These are phyloP conservation scores for Cnemophilus loriae DNA, from an alignment of 2,113 vertebrate species.

Conservation along the genomic window DNA sequence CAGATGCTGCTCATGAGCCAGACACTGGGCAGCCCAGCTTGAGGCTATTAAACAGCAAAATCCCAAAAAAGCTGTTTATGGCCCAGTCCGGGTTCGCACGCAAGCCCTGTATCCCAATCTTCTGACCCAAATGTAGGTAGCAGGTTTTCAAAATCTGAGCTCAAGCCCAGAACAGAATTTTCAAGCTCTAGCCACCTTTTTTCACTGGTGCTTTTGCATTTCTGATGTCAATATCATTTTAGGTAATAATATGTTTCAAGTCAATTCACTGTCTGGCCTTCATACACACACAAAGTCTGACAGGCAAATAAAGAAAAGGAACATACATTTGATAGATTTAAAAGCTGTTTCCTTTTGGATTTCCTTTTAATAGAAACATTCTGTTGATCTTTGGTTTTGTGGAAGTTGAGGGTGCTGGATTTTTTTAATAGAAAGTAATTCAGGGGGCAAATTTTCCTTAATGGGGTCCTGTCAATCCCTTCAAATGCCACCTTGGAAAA, in stretches of 20 bases:
- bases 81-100: background rate
- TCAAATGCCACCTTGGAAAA: background rate
- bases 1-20: background rate
- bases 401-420: background rate
- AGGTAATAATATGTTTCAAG: constrained; percentile 47
- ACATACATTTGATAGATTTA: constrained; percentile 40
- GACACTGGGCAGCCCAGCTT: background rate
- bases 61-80: background rate
- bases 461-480: background rate
- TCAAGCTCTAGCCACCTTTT: background rate
- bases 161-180: background rate
- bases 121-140: background rate
- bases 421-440: constrained; percentile 24
- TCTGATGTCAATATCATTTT: constrained; percentile 44
- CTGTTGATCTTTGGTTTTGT: constrained; percentile 29
- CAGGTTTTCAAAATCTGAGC: background rate
- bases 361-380: constrained; percentile 55
- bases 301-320: constrained; percentile 45
- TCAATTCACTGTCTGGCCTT: constrained; percentile 33
- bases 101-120: background rate
- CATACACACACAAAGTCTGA: background rate
- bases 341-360: constrained; percentile 54
- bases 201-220: constrained; percentile 14
- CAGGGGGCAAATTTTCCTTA: constrained; percentile 1
- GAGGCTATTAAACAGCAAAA: background rate